A percentile compares a stretch with the other conserved stretches of the same genome.
phyloP scores from a whole-genome alignment of 2,113 vertebrate genomes.

The Litocranius walleri region DNA sequence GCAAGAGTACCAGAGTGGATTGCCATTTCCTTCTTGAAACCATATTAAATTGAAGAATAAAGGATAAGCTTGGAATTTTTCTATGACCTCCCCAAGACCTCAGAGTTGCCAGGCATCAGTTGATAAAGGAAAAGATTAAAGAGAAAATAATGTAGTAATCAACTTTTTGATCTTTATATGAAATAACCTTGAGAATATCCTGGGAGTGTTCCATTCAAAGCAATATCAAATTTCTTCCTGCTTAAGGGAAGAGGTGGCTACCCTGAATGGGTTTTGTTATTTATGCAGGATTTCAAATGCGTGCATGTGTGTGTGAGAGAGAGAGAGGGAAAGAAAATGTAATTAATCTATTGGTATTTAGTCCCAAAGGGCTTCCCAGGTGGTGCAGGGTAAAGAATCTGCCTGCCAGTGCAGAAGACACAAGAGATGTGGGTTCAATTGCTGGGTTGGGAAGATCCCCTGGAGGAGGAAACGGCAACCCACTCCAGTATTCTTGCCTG shows the following conservation, averaged over 20 bases:
- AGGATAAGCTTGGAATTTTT: background rate
- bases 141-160: background rate
- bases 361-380: background rate
- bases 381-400: background rate
- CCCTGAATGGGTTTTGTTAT: background rate
- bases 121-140: background rate
- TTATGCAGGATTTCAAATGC: background rate
- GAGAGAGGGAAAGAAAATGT: background rate
- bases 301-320: background rate
- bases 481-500: background rate
- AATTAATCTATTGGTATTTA: background rate
- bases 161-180: background rate
- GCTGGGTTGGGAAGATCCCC: background rate
- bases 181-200: background rate
- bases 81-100: background rate
- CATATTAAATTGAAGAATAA: background rate
- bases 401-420: background rate
- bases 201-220: background rate
- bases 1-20: background rate
- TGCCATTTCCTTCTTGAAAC: background rate
- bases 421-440: background rate
- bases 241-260: background rate
- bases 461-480: background rate
- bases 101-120: background rate
- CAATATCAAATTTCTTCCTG: background rate